Evolutionary conservation across 2,113 vertebrate genomes (phyloP), one percentile per base, ranked within the genome.

Genomic region (Peromyscus maniculatus): DNA sequence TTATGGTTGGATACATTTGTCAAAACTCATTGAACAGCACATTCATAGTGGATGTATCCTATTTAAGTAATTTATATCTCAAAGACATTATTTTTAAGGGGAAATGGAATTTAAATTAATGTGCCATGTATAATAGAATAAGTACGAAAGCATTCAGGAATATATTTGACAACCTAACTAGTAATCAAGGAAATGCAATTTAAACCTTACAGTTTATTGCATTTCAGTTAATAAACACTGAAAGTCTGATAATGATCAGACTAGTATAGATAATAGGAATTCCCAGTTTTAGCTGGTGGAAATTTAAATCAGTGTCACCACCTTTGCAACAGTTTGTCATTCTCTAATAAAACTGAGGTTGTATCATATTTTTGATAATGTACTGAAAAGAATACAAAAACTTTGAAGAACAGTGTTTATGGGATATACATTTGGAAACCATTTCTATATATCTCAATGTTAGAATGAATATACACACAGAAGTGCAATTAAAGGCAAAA

Each of bases 91-190:
- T 72, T 92, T 92, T 15, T 59, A 78, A 95, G 39, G 3, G 5
- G 78, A 92, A 84, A 49, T 86, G 5, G 7, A 77, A 90, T 90
- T 71, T 46, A 77, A 93, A 93, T 86, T 90, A 93, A 59, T 31
- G 62, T 78, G 49, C 13, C n/a, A 74, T 77, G 55, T 84, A 82
- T 2, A 89, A 49, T 67, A 31, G 36, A 31, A 33, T 59, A 74
- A 83, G 52, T 83, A 59, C 67, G 9, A 92, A 93, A 78, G 49
- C 22, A 96, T 6, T 46, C 59, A 72, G 8, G 52, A 78, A 93
- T 90, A 72, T 55, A 74, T 91, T 87, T 87, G 43, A 87, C n/a
- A 90, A 33, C 21, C 43, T 64, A 91, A 74, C 87, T 72, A 57
- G 36, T 91, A 86, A 91, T 80, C 19, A 91, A 52, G 21, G 13